phyloP scores from a whole-genome alignment of 2,797 vertebrate species.

The Phrynocephalus guinanensis region DNA sequence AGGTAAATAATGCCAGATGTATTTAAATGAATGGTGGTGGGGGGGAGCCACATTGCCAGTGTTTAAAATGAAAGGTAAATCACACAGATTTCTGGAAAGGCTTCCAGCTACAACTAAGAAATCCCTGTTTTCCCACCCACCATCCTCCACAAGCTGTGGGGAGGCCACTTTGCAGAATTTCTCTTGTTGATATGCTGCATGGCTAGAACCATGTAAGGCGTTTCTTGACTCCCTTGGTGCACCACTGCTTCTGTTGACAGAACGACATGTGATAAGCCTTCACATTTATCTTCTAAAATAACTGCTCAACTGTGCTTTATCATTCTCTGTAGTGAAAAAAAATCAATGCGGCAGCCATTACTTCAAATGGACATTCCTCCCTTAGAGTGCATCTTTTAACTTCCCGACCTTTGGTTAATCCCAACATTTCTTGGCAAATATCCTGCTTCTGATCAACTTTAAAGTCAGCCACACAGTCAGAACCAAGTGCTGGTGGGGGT shows the following conservation, averaged over 20 bases:
- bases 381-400: not conserved
- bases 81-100: not conserved
- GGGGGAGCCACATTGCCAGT: not conserved
- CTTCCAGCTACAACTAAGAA: not conserved
- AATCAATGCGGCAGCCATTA: not conserved
- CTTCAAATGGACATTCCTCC: not conserved
- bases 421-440: not conserved
- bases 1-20: not conserved
- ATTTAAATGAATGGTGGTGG: not conserved
- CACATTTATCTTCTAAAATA: conserved; percentile 21
- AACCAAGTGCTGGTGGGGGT: not conserved
- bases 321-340: conserved; percentile 19
- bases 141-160: not conserved
- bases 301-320: not conserved
- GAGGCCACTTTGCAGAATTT: not conserved
- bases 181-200: not conserved
- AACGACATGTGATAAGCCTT: not conserved
- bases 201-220: not conserved
- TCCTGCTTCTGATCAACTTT: not conserved
- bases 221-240: not conserved
- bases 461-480: not conserved
- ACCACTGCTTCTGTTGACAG: not conserved
- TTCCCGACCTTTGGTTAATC: not conserved
- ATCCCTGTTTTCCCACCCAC: not conserved
- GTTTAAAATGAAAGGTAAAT: not conserved